phyloP scores from a whole-genome alignment of 2,113 vertebrate species.

The Suricata suricatta region DNA sequence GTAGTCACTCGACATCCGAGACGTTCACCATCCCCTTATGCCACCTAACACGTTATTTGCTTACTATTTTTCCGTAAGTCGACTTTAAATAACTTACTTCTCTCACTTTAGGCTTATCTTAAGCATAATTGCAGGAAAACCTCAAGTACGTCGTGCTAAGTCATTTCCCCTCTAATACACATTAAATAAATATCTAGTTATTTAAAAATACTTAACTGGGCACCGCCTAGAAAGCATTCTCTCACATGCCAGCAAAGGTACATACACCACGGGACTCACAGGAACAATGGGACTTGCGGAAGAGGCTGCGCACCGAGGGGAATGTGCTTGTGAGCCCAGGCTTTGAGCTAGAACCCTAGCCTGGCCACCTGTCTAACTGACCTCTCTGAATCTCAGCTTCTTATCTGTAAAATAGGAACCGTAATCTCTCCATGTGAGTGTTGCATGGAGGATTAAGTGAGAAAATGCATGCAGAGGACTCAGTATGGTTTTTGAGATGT shows the following conservation, averaged over 20 bases:
- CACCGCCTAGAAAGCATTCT: neutral
- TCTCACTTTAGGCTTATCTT: conserved; percentile 49
- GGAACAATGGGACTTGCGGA: neutral
- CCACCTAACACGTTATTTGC: conserved; percentile 33
- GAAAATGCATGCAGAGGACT: neutral
- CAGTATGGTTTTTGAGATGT: neutral
- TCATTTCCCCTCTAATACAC: neutral
- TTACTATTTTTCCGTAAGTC: conserved; percentile 37
- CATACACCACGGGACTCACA: neutral
- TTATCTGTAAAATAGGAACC: neutral
- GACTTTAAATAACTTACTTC: conserved; percentile 54
- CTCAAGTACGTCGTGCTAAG: conserved; percentile 44
- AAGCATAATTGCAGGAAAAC: conserved; percentile 60
- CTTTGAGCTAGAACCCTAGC: neutral
- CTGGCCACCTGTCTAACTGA: neutral
- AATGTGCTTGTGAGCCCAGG: neutral
- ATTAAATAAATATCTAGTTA: conserved; percentile 54
- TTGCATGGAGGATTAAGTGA: neutral
- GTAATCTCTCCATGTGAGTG: neutral
- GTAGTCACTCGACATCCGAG: neutral
- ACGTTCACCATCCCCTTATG: neutral
- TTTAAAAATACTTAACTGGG: conserved; percentile 42
- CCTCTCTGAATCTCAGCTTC: neutral
- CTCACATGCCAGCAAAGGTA: neutral
- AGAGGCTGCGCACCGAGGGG: neutral